Conservation (phyloP, 2,797 vertebrate genomes). For the Bufotes viridis region DNA sequence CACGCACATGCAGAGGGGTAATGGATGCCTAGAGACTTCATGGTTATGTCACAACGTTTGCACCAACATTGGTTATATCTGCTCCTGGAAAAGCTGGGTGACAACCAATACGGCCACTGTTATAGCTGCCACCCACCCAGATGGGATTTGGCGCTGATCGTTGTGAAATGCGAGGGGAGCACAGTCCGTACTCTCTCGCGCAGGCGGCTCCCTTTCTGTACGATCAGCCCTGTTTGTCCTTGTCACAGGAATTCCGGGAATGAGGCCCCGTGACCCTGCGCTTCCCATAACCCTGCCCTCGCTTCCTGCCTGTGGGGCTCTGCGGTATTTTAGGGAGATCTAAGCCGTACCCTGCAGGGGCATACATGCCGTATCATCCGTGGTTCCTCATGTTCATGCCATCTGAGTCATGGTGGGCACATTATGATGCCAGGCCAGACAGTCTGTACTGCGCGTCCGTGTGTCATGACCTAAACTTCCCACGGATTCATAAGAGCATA, state of each 20-base stretch:
- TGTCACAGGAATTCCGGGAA: conserved; percentile 55
- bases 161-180: neutral
- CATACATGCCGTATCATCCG: neutral
- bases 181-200: neutral
- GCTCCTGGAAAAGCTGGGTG: neutral
- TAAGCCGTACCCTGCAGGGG: neutral
- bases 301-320: conserved; percentile 32
- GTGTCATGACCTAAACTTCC: neutral
- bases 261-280: conserved; percentile 38
- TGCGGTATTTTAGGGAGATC: neutral
- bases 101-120: neutral
- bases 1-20: neutral
- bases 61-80: neutral
- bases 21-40: too few relatives aligned
- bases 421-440: neutral
- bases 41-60: too few relatives aligned
- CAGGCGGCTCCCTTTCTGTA: neutral
- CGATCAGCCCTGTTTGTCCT: neutral
- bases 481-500: neutral
- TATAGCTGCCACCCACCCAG: neutral
- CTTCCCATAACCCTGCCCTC: conserved; percentile 36
- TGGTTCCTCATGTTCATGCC: neutral
- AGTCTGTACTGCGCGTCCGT: neutral
- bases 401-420: neutral
- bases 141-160: neutral